Base-by-base conservation (phyloP, 2,113 vertebrate species). In the Raja brachyura region DNA sequence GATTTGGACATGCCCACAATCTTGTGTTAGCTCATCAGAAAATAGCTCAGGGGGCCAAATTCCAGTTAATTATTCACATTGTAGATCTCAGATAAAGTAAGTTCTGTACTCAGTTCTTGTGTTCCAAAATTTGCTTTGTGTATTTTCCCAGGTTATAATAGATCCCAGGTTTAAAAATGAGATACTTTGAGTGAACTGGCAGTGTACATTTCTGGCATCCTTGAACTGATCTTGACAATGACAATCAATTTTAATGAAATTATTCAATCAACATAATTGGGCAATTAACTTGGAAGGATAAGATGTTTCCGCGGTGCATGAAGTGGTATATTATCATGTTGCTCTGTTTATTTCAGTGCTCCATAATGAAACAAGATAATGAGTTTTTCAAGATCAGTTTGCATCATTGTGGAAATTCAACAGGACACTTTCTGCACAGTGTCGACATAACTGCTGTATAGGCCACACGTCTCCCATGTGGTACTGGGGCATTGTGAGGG, bases 71-170 rank as follows among this genome's bases (percentile, higher is more conserved):
- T 92, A 92, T 68, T 92, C 39, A 73, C 9, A 1, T 74, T 92
- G 68, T 20, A 73, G n/a, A 92, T 92, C 66, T 73, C 33, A 54
- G 68, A 92, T 73, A 73, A 92, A 92, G 8, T 39, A 6, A 92
- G 68, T 73, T 31, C 25, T 73, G 39, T 66, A 73, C 20, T 48
- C 88, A 48, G 66, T 33, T 54, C 10, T 39, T 13, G 39, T 22
- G 9, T 92, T 73, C 20, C 66, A 73, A 22, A 10, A 73, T 13
- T 54, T 74, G 39, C 33, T 54, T 54, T 20, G 25, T 48, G 33
- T 5, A 63, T 70, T 70, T 70, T n/a, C 25, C 20, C 20, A 70
- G 31, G 31, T 54, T 22, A 25, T 48, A 28, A 39, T 39, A 54
- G 39, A 73, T 9, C 11, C 8, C 11, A 90, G 8, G 2, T 48